Conservation (phyloP, 2,888 invertebrate species). For the Pollenia angustigena region DNA sequence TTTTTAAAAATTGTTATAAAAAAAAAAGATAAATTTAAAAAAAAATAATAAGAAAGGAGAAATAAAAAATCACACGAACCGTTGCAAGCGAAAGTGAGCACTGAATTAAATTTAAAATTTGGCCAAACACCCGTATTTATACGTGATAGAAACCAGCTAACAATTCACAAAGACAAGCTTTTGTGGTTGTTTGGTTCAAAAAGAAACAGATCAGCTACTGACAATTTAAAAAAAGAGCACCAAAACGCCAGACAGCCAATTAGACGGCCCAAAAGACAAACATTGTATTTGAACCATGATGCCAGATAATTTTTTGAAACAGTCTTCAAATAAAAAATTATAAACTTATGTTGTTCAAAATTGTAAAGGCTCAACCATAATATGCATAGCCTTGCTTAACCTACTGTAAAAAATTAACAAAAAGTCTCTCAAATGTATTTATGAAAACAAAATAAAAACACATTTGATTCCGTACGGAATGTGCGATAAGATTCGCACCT, state of each 20-base stretch:
- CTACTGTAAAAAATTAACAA: too few relatives aligned
- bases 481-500: too few relatives aligned
- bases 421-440: too few relatives aligned
- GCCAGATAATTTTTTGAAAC: too few relatives aligned
- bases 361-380: too few relatives aligned
- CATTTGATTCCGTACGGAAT: too few relatives aligned
- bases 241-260: slow-evolving; percentile 2
- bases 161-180: slow-evolving; percentile 62
- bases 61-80: slow-evolving; percentile 66
- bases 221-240: too few relatives aligned
- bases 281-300: neutral
- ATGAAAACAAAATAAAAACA: too few relatives aligned
- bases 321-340: too few relatives aligned
- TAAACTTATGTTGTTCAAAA: too few relatives aligned
- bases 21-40: slow-evolving; percentile 15
- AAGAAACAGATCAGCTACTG: neutral
- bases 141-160: slow-evolving; percentile 56
- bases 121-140: slow-evolving; percentile 74
- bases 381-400: too few relatives aligned
- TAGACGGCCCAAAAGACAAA: neutral
- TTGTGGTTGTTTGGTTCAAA: slow-evolving; percentile 37
- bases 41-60: neutral
- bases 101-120: slow-evolving; percentile 74
- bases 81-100: slow-evolving; percentile 74
- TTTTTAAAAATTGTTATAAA: slow-evolving; percentile 29